Evolutionary conservation across 2,113 vertebrate species (phyloP).

Genomic region (Corythornis cristatus): DNA sequence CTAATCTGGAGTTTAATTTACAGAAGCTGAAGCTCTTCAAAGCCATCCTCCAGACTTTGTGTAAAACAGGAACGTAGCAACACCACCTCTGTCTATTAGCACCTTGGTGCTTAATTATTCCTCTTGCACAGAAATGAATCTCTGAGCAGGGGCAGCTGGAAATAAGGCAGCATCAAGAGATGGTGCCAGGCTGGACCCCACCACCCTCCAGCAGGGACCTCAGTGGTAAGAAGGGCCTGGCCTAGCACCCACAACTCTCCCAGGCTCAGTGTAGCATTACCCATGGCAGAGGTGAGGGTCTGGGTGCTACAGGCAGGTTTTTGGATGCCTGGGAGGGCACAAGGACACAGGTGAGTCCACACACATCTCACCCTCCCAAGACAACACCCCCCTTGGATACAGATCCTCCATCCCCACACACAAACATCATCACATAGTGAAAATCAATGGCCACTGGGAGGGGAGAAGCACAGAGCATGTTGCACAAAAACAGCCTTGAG

Average conservation of each 20-base stretch:
- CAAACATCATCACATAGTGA: background rate
- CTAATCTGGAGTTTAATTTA: background rate
- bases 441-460: background rate
- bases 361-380: fast-evolving
- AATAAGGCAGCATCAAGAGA: background rate
- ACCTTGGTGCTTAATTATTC: background rate
- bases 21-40: background rate
- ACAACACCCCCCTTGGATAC: fast-evolving
- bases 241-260: background rate
- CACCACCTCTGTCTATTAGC: background rate
- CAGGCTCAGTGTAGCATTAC: background rate
- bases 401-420: fast-evolving
- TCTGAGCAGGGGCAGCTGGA: background rate
- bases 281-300: background rate
- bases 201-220: background rate
- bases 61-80: background rate
- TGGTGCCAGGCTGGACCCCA: background rate
- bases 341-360: fast-evolving
- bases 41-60: background rate
- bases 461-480: background rate
- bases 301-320: background rate
- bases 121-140: background rate
- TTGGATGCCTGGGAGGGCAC: fast-evolving
- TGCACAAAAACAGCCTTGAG: slow-evolving; percentile 21
- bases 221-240: fast-evolving